A percentile compares a stretch with the other conserved stretches of the same genome.
phyloP scores from a whole-genome alignment of 2,888 invertebrate species.

The Nasonia oneida region DNA sequence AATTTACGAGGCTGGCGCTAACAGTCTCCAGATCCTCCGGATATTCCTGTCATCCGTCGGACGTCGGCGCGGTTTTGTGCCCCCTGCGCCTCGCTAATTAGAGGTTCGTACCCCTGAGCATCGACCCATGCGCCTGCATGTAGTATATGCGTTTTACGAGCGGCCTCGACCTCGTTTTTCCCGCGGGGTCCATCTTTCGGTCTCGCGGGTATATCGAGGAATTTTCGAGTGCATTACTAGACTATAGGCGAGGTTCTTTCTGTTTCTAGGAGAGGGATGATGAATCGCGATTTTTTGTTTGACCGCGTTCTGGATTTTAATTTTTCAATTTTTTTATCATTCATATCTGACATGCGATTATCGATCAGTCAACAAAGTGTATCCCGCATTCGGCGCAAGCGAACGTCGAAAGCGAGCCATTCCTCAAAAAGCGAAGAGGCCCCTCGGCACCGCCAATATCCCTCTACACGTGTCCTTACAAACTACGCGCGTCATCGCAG shows the following conservation, averaged over 20 bases:
- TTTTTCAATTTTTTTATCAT: background rate
- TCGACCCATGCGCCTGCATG: background rate
- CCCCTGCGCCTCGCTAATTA: constrained; percentile 70
- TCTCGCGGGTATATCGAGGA: constrained; percentile 21
- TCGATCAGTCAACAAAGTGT: too few species aligned
- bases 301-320: too few species aligned
- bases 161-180: constrained; percentile 43
- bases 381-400: background rate
- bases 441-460: constrained; percentile 13
- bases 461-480: constrained; percentile 50
- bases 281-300: constrained; percentile 10
- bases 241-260: background rate
- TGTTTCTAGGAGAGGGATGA: background rate
- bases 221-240: background rate
- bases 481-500: constrained; percentile 45
- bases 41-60: constrained; percentile 71
- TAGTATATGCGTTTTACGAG: constrained; percentile 25
- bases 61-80: constrained; percentile 59
- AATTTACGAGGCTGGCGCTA: constrained; percentile 60
- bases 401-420: background rate
- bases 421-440: constrained; percentile 14
- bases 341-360: too few species aligned
- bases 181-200: background rate
- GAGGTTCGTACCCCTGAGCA: constrained; percentile 65
- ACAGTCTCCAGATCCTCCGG: constrained; percentile 71